phyloP scores from a whole-genome alignment of 1,140 invertebrate genomes.

The Neuroterus valhalla region DNA sequence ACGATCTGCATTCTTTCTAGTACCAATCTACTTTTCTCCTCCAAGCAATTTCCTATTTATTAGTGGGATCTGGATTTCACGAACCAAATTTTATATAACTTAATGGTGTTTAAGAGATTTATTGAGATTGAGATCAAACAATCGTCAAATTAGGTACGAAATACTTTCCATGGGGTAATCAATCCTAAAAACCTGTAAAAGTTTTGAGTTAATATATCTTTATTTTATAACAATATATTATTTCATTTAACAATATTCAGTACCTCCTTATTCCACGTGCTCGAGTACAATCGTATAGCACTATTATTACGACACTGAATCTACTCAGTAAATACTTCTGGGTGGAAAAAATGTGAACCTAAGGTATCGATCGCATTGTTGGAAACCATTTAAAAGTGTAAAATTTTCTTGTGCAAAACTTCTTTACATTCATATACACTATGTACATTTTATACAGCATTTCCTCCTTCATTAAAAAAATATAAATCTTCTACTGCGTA shows the following conservation, averaged over 20 bases:
- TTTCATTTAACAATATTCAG: slow-evolving; percentile 61
- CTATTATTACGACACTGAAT: slow-evolving; percentile 18
- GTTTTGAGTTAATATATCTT: slow-evolving; percentile 48
- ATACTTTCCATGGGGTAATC: no score
- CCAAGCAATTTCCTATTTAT: no score
- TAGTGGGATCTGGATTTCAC: no score
- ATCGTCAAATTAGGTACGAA: no score
- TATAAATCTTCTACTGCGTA: slow-evolving; percentile 43
- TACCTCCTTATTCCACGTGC: slow-evolving; percentile 43
- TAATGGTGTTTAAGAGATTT: no score
- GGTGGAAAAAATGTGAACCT: slow-evolving; percentile 15
- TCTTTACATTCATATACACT: slow-evolving; percentile 70
- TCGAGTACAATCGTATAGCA: slow-evolving; percentile 28
- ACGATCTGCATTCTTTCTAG: no score
- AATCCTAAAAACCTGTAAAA: background rate
- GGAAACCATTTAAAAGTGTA: slow-evolving; percentile 70
- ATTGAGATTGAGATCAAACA: no score
- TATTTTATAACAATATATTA: slow-evolving; percentile 64
- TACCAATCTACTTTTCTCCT: no score
- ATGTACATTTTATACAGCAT: slow-evolving; percentile 60
- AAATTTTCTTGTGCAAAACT: slow-evolving; percentile 61
- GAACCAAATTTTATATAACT: no score
- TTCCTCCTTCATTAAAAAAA: slow-evolving; percentile 58
- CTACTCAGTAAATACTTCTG: slow-evolving; percentile 25
- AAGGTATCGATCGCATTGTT: slow-evolving; percentile 45